phyloP scores from a whole-genome alignment of 37 sponge, comb jelly and placozoan genomes.

The Theonella swinhoei region DNA sequence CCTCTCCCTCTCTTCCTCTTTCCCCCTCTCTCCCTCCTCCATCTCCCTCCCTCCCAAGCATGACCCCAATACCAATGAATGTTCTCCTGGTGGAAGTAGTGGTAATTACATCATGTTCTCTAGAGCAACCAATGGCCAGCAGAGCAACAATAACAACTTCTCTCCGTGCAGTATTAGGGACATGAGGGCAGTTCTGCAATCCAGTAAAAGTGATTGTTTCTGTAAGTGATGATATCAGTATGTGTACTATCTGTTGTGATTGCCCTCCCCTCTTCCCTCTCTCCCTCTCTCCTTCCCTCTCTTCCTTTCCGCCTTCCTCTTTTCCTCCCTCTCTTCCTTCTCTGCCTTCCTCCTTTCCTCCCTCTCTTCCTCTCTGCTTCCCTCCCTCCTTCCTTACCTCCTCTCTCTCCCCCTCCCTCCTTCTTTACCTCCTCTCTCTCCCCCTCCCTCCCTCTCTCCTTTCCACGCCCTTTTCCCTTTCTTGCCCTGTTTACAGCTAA shows the following conservation, averaged over 20 bases:
- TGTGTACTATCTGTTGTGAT: too few relatives aligned
- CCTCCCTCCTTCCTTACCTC: too few relatives aligned
- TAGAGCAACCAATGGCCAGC: slow-evolving; percentile 87
- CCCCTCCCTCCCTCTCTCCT: too few relatives aligned
- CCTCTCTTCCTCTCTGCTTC: too few relatives aligned
- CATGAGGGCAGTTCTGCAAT: slow-evolving; percentile 69
- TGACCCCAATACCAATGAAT: slow-evolving; percentile 44
- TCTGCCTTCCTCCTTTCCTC: too few relatives aligned
- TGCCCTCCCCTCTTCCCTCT: background rate
- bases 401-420: too few relatives aligned
- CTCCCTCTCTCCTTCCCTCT: background rate
- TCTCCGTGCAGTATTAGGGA: slow-evolving; percentile 74
- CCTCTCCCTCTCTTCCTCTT: background rate
- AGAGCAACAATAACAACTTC: slow-evolving; percentile 89
- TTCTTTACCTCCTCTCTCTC: too few relatives aligned
- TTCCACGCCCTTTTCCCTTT: background rate
- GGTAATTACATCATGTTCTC: slow-evolving; percentile 99
- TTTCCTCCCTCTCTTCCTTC: background rate
- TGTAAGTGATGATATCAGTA: too few relatives aligned
- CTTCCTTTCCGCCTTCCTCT: background rate
- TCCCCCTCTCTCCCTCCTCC: background rate
- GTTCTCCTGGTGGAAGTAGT: slow-evolving; percentile 52
- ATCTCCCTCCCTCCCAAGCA: slow-evolving; percentile 26
- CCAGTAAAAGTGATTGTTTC: slow-evolving; percentile 64
- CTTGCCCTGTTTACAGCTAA: background rate